Base-by-base conservation (phyloP, 2,888 invertebrate species). In the Lithodes maja region DNA sequence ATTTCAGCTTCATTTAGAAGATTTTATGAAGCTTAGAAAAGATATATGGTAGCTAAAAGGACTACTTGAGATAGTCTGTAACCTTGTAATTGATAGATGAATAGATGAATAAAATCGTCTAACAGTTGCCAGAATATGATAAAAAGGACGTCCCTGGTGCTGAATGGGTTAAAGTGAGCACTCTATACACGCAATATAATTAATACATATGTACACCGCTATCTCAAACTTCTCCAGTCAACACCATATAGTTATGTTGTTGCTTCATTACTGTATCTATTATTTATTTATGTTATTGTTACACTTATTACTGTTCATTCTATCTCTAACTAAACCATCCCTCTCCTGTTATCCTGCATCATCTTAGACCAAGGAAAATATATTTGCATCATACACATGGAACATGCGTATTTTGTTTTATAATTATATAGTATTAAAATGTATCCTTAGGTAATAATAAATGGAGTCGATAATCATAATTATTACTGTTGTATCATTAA, bases 401-500 rank as follows among this genome's bases (percentile, higher is more conserved):
- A 2, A 71, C 71, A 71, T 71, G 17, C 71, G 71, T 3, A 71
- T 5, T 12, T n/a, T n/a, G 5, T n/a, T 17, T 71, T 17, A 12
- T n/a, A 71, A 71, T 12, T 71, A 71, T n/a, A 61, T 17, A 71
- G 17, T 3, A 71, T n/a, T 71, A 12, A 12, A n/a, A 52, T 52
- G 33, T 52, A 54, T 15, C 79, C 53, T 15, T 53, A 80, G 17
- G 1, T 80, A 80, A 33, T 80, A 55, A 79, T 61, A 80, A 61
- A 17, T 55, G 53, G 15, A 78, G 15, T 15, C 53, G 53, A 61
- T 61, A 71, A 71, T 71, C 1, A 80, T 53, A 80, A 80, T 53
- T 17, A 80, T 55, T 12, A 80, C 15, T 17, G 15, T 55, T 15
- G 53, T 80, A 68, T 33, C 33, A 83, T 15, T 80, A 80, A 86